phyloP scores from a whole-genome alignment of 2,113 vertebrate species.

The Lamprotornis superbus region DNA sequence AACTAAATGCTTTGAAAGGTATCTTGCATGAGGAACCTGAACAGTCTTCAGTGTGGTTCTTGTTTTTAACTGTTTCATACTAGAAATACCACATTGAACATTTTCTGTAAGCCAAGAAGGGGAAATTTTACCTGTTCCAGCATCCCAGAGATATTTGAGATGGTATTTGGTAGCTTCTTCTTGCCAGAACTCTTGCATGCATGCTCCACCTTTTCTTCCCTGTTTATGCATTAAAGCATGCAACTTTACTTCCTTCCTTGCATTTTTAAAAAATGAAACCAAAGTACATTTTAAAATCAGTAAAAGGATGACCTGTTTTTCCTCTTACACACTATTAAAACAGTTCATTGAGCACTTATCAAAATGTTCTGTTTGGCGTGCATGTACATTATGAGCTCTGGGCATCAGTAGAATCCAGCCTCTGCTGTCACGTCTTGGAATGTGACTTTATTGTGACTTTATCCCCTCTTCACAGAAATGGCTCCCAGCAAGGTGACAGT shows the following conservation, averaged over 20 bases:
- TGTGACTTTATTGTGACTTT: background rate
- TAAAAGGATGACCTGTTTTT: background rate
- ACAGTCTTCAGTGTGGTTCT: background rate
- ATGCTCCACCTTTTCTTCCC: background rate
- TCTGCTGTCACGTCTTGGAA: background rate
- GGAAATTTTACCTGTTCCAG: background rate
- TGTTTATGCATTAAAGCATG: background rate
- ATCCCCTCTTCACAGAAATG: background rate
- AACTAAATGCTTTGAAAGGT: background rate
- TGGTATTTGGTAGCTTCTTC: background rate
- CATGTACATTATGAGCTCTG: background rate
- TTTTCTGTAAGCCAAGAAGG: background rate
- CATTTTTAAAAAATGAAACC: background rate
- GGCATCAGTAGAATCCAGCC: background rate
- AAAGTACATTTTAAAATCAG: background rate
- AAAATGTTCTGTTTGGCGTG: background rate
- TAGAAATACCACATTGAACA: background rate
- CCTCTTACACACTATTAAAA: background rate
- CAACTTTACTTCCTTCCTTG: background rate
- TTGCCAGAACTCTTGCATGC: background rate
- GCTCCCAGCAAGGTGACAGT: background rate
- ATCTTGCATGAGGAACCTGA: background rate
- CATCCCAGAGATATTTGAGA: background rate
- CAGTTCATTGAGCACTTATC: background rate
- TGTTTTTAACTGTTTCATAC: background rate